These are phyloP conservation scores for Aphidius ervi DNA, from an alignment of 1,140 invertebrate genomes.

Conservation along the genomic window DNA sequence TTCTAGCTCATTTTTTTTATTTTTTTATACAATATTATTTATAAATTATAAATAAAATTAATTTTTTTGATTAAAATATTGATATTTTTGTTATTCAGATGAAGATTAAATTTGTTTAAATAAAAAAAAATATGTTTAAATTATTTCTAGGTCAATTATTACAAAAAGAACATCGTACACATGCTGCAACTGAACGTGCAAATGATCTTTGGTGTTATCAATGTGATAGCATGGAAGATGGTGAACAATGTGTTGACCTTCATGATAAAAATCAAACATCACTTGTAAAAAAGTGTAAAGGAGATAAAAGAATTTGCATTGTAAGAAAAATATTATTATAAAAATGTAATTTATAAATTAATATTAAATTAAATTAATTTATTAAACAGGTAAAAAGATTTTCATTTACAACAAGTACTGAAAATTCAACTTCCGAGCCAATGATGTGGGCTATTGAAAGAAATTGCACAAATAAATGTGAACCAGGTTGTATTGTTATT, in stretches of 20 bases:
- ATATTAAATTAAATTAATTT: neutral
- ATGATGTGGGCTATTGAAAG: slow-evolving; percentile 79
- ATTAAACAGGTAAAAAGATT: slow-evolving; percentile 69
- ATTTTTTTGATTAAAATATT: too few species aligned
- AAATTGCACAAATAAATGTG: slow-evolving; percentile 76
- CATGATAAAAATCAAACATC: slow-evolving; percentile 56
- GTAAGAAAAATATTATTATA: slow-evolving; percentile 47
- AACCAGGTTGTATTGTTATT: slow-evolving; percentile 80
- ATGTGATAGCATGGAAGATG: slow-evolving; percentile 71
- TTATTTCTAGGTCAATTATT: slow-evolving; percentile 45
- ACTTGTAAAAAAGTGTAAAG: slow-evolving; percentile 67
- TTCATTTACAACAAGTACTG: slow-evolving; percentile 76
- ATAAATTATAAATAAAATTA: too few species aligned
- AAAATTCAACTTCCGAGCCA: slow-evolving; percentile 69
- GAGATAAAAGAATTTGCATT: slow-evolving; percentile 73
- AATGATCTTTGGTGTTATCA: slow-evolving; percentile 77
- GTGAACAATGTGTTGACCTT: slow-evolving; percentile 65
- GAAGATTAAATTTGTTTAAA: neutral
- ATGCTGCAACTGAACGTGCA: slow-evolving; percentile 66
- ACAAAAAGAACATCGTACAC: slow-evolving; percentile 67
- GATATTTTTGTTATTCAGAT: too few species aligned
- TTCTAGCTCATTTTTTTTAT: too few species aligned
- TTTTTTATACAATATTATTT: too few species aligned
- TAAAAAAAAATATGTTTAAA: too few species aligned
- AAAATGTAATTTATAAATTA: neutral